Evolutionary conservation across 2,113 vertebrate species (phyloP).

Genomic region (Clarias magur): DNA sequence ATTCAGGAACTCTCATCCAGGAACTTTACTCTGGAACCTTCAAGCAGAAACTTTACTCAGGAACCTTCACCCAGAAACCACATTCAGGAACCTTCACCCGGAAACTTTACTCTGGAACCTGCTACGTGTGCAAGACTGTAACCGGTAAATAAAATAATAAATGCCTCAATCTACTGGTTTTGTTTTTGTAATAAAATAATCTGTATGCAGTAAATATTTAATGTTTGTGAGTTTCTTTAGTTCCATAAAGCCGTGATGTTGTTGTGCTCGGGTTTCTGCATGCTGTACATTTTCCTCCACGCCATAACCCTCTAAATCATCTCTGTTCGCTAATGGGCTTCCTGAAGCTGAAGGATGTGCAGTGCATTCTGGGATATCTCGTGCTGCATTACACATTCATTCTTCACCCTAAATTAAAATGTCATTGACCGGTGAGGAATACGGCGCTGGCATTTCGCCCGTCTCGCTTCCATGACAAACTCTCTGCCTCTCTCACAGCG

Average conservation of each 20-base stretch:
- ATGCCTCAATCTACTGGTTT: neutral
- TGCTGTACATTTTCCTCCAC: neutral
- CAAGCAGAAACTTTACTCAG: too few species aligned
- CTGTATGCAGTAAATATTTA: neutral
- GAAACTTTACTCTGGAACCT: neutral
- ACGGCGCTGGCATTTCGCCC: neutral
- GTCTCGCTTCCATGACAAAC: neutral
- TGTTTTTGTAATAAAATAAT: neutral
- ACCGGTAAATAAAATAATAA: neutral
- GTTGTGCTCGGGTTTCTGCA: neutral
- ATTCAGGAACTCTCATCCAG: too few species aligned
- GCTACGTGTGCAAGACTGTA: neutral
- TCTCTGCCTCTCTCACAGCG: neutral
- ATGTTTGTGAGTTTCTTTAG: neutral
- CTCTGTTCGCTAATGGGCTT: constrained; percentile 7
- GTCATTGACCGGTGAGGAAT: neutral
- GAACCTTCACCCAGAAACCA: too few species aligned
- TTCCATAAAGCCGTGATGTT: neutral
- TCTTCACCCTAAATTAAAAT: constrained; percentile 40
- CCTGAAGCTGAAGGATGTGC: constrained; percentile 15
- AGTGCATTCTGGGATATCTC: neutral
- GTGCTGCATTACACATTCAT: constrained; percentile 11
- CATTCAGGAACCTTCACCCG: too few species aligned
- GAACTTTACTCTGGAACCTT: too few species aligned
- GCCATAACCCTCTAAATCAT: neutral